Evolutionary conservation across 30 jellyfish, hydroid and myxozoan genomes (phyloP), one percentile per base, ranked within the genome.

Genomic region (Hydractinia echinata): DNA sequence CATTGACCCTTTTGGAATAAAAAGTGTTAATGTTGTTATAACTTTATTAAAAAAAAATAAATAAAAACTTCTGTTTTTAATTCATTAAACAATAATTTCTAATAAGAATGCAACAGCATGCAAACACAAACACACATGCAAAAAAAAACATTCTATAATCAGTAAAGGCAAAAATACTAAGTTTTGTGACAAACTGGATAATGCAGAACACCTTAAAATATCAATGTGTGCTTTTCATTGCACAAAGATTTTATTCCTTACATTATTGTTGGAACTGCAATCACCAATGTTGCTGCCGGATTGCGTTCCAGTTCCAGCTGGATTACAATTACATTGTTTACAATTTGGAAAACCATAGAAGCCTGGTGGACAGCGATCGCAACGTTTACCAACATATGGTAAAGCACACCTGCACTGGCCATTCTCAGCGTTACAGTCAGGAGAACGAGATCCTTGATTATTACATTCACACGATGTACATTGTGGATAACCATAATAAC

Each of bases 341-440:
- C 98, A 92, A n/a, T 79, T 58, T 8, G 98, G 98, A 73, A 92
- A 92, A 5, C 96, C 95, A 79, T 92, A 86, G 79, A 83, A 92
- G 7, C 98, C 98, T 8, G 92, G 88, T 62, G 70, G 87, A 74
- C 98, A 92, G 60, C 77, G 74, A 80, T 84, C 79, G 76, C 98
- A 92, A 44, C 81, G 91, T 8, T 96, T 82, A 21, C 98, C 96
- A 66, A 79, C 81, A 80, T 72, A 92, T 69, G 76, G 85, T 4
- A 88, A 50, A 51, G 81, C 52, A 67, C 98, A 92, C 44, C 85
- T 82, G 58, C 98, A 92, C 56, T 92, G 95, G 7, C 98, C 98
- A 61, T 83, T 91, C 7, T 83, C 11, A 4, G 93, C 64, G 16
- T 88, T 89, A 76, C 98, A 92, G 5, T 89, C 81, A 44, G 83